Evolutionary conservation across 1,140 invertebrate genomes (phyloP).

Genomic region (Alviniconcha marisindica): DNA sequence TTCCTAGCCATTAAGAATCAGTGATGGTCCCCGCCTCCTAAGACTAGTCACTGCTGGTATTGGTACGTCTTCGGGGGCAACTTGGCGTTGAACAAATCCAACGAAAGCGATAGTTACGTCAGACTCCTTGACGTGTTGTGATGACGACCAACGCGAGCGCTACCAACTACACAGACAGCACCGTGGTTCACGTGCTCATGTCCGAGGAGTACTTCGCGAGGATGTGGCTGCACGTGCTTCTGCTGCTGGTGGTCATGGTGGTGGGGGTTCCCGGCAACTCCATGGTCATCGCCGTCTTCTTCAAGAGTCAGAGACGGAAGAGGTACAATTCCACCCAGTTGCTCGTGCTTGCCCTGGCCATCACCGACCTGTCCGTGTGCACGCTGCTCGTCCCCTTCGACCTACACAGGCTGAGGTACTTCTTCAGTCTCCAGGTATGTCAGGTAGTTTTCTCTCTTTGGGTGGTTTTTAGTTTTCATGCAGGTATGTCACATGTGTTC

Average conservation of each 20-base stretch:
- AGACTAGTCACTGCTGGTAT: no score
- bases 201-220: background rate
- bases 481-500: no score
- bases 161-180: background rate
- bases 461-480: no score
- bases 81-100: no score
- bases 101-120: no score
- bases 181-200: background rate
- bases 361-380: background rate
- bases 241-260: background rate
- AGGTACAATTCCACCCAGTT: background rate
- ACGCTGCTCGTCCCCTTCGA: background rate
- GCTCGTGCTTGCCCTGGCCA: background rate
- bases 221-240: background rate
- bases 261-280: background rate
- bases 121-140: no score
- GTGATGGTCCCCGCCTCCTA: no score
- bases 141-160: no score
- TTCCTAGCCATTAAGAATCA: no score
- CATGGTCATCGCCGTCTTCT: background rate
- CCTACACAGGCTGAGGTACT: background rate
- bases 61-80: no score
- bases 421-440: background rate
- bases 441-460: background rate
- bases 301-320: background rate